Percentiles rank a stretch among this genome's conserved stretches.
Evolutionary conservation across 64 coral and sea anemone species (phyloP).

Genomic region (Montipora foliosa): DNA sequence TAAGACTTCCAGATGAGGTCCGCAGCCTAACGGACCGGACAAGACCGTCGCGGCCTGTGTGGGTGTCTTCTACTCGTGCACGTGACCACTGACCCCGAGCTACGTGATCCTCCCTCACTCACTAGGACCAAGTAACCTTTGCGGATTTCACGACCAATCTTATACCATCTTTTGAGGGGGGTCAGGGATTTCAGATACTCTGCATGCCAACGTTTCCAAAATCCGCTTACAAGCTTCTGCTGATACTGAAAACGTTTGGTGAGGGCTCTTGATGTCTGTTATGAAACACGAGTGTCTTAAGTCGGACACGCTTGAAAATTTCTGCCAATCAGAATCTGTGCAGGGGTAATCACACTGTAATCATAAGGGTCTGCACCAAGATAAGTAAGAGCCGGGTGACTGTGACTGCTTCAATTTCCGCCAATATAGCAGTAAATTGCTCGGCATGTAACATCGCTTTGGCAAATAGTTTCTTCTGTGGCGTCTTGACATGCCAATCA

Average conservation of each 20-base stretch:
- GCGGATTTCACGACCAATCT: neutral
- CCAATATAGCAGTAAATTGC: neutral
- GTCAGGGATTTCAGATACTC: no score
- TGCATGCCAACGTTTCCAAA: no score
- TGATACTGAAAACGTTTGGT: no score
- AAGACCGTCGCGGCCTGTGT: no score
- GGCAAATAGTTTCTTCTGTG: neutral
- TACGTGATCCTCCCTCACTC: neutral
- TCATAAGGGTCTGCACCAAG: conserved; percentile 16
- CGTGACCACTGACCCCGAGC: neutral
- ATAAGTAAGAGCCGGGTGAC: neutral
- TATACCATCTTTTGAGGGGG: neutral
- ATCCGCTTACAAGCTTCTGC: no score
- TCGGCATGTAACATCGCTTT: neutral
- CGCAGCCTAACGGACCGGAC: no score
- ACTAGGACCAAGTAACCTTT: conserved; percentile 6
- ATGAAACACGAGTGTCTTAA: neutral
- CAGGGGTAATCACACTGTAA: neutral
- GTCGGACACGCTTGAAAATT: neutral
- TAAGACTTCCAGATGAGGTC: no score
- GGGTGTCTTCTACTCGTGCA: neutral
- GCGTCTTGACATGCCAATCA: neutral
- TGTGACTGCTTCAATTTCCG: neutral
- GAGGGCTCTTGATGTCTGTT: neutral
- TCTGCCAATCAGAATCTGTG: neutral